Percentiles rank a stretch among this genome's conserved stretches.
These are phyloP conservation scores for Antigone vipio DNA, from an alignment of 2,113 vertebrate species.

Conservation along the genomic window DNA sequence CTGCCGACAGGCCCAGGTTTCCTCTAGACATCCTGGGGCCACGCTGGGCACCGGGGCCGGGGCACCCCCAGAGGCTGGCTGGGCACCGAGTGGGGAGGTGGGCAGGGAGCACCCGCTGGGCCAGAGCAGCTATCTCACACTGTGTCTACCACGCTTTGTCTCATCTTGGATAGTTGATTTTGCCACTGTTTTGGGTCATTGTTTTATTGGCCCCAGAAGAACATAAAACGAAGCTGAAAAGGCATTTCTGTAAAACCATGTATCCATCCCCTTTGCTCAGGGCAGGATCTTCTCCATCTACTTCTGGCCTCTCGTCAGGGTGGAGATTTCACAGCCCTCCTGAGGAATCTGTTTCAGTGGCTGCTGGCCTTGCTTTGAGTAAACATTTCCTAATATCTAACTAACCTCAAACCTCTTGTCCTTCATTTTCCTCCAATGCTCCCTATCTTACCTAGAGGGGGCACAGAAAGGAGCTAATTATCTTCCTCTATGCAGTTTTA, in stretches of 20 bases:
- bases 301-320: background rate
- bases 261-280: background rate
- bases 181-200: background rate
- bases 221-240: background rate
- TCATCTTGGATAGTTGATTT: background rate
- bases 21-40: background rate
- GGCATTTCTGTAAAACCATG: background rate
- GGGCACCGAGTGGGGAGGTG: accelerated
- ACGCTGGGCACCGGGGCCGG: background rate
- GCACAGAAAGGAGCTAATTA: background rate
- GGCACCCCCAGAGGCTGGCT: background rate
- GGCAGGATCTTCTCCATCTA: background rate
- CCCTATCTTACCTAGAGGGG: background rate
- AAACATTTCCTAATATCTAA: background rate
- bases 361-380: background rate
- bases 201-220: background rate
- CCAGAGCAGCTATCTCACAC: background rate
- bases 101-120: background rate
- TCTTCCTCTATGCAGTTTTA: background rate
- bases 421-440: background rate
- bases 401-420: background rate
- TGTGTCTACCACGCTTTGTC: background rate
- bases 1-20: background rate
- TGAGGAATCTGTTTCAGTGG: background rate
- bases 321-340: background rate